Conservation (phyloP, 2,797 vertebrate species). For the Danio jaintianensis region DNA sequence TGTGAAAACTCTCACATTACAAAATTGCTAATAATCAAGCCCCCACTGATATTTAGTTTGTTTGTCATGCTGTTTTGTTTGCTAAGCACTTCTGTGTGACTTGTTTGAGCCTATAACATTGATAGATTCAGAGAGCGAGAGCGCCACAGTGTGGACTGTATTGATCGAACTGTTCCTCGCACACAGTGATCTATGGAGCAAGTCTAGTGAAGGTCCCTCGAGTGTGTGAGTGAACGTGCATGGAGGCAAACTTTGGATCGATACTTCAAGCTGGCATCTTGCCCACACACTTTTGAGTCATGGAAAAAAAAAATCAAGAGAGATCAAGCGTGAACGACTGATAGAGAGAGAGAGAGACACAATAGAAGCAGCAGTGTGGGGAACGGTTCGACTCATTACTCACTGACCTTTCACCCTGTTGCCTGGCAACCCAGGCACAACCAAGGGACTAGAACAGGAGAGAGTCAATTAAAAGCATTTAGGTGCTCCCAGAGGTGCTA, state of each 20-base stretch:
- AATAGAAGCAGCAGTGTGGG: constrained; percentile 44
- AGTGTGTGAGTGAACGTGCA: constrained; percentile 27
- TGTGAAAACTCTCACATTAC: not conserved
- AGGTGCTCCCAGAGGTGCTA: constrained; percentile 38
- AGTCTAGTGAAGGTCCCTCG: constrained; percentile 38
- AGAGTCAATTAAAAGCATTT: constrained; percentile 59
- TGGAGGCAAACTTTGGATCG: constrained; percentile 63
- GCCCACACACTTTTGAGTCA: constrained; percentile 57
- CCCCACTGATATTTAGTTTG: not conserved
- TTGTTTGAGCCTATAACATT: constrained; percentile 38
- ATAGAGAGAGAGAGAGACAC: constrained; percentile 48
- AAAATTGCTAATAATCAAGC: constrained; percentile 6
- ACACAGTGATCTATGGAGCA: constrained; percentile 41
- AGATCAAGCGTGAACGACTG: constrained; percentile 48
- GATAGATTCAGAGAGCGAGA: constrained; percentile 30
- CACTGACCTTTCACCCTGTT: constrained; percentile 72
- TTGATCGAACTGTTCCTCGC: constrained; percentile 34
- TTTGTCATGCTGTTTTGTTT: constrained; percentile 18
- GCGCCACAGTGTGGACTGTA: constrained; percentile 47
- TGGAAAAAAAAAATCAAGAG: constrained; percentile 38
- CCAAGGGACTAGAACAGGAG: constrained; percentile 56
- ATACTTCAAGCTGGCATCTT: constrained; percentile 68
- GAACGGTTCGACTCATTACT: constrained; percentile 71
- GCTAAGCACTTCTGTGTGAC: constrained; percentile 34
- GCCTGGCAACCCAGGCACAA: constrained; percentile 67